Base-by-base conservation (phyloP, 35 echinoderm and acorn worm species). In the Hemicentrotus pulcherrimus region DNA sequence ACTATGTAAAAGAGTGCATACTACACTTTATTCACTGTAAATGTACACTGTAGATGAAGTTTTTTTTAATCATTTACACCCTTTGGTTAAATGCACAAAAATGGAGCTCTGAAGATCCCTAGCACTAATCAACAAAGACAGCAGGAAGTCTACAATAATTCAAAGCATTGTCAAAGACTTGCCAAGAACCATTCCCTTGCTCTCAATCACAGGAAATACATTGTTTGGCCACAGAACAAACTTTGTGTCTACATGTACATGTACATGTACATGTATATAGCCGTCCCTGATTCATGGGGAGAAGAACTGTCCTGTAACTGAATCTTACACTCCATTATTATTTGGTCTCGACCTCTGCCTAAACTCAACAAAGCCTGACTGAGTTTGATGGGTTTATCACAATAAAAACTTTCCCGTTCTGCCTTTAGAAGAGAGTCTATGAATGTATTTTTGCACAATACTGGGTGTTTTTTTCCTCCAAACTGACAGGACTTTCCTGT, bases 261-360 rank as follows among this genome's bases (percentile, higher is more conserved):
- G n/a, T n/a, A n/a, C n/a, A n/a, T n/a, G n/a, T n/a, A n/a, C n/a
- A n/a, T n/a, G n/a, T n/a, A 55, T 14, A 55, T 55, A 55, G 50
- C 28, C 52, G 50, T 78, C 65, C 65, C 18, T 14, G 19, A 78
- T 78, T 78, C 65, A 78, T 78, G 65, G 2, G 19, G 65, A 78
- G 15, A 15, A 41, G 35, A 41, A 41, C 50, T 12, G 9, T 15
- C 50, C 7, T 78, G 65, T 78, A 78, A 78, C 65, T 78, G 19
- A 78, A 78, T 78, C 65, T 8, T 78, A 78, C 65, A 78, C 65
- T 78, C 65, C 28, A 78, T 78, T 78, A 78, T 78, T 78, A 78
- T 78, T 78, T 78, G 6, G 6, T 78, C 65, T 8, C 24, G 28
- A 78, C 65, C 65, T 78, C 65, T 78, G 22, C 28, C 65, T 78